Base-by-base conservation (phyloP, 1,140 invertebrate species). In the Brachionus angularis region DNA sequence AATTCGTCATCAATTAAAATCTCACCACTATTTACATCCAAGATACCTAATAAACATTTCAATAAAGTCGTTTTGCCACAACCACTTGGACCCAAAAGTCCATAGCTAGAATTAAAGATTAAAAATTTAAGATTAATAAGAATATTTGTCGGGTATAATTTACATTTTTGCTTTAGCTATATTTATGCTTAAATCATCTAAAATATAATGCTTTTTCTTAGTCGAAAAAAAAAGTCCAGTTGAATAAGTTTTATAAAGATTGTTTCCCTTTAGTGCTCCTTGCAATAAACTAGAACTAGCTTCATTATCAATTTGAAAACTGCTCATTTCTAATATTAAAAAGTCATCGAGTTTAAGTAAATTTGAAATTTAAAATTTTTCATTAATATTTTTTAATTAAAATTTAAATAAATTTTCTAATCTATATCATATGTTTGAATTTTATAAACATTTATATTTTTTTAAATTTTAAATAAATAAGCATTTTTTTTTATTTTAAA, bases 21-120 rank as follows among this genome's bases (percentile, higher is more conserved):
- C 71, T 74, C 55, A n/a, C 81, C 81, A 16, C 55, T 33, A 61
- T 81, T 75, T 1, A 78, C 72, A 29, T 73, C 72, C 23, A 81
- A 47, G 47, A 76, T 61, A n/a, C 81, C 81, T 5, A 83, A 73
- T 50, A 82, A 76, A 75, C 79, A 81, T 72, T 76, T 73, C 21
- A 83, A 73, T 16, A 83, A 52, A 12, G 81, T 81, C 10, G 81
- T 83, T 71, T 83, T 82, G 14, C 79, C 79, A 75, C 78, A 80
- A 3, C 79, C 79, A 75, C 78, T 80, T 10, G 79, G 76, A 23
- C 78, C 78, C 14, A 81, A 72, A 2, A 80, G 55, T 16, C 78
- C 79, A 75, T 80, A 80, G 14, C 77, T 80, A 55, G 55, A 72
- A 72, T 34, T 12, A 7, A 71, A 36, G 42, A 27, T 16, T 12